A percentile compares a stretch with the other conserved stretches of the same genome.
Conservation (phyloP, 2,113 vertebrate genomes). For the Orthonyx spaldingii region DNA sequence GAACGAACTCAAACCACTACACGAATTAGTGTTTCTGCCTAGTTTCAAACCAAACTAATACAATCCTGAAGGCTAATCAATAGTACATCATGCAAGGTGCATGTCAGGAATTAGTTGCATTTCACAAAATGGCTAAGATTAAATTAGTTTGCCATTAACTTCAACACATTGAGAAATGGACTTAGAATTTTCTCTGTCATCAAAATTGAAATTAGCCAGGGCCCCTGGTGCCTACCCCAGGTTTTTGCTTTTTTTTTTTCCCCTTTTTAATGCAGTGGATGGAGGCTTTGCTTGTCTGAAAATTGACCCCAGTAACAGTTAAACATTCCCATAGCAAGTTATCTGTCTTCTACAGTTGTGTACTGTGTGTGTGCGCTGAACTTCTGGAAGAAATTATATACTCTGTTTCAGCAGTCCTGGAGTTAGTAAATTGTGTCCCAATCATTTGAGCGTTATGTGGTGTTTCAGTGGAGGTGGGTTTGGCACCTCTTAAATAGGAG, state of each 20-base stretch:
- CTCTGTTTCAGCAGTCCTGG: neutral
- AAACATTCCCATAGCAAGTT: neutral
- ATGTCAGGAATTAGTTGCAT: neutral
- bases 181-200: constrained; percentile 1
- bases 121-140: neutral
- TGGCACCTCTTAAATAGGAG: neutral
- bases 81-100: accelerated
- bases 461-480: neutral
- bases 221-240: neutral
- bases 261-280: neutral
- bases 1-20: no score
- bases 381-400: neutral
- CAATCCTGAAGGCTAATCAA: neutral
- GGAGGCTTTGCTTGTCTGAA: constrained; percentile 1
- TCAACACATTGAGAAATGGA: neutral
- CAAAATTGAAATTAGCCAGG: constrained; percentile 11
- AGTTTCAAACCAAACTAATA: no score
- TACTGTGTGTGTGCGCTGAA: neutral
- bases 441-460: neutral
- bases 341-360: neutral
- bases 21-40: no score
- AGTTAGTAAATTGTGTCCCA: neutral
- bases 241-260: neutral
- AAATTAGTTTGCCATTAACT: neutral
- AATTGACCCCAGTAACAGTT: neutral